Conservation (phyloP, 1,140 invertebrate genomes). For the Aphelinus atriplicis region DNA sequence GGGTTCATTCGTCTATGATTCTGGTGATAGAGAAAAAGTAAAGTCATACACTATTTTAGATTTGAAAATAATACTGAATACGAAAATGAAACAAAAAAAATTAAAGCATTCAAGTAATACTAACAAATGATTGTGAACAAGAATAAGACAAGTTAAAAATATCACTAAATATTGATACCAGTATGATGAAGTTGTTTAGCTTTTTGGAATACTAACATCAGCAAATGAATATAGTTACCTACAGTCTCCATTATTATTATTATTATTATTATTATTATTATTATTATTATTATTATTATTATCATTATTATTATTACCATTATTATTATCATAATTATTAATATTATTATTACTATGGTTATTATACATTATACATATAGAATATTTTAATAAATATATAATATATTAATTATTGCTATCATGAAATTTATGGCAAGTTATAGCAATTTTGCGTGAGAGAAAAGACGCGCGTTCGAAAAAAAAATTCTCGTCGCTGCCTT, state of each 20-base stretch:
- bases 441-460: conserved; percentile 51
- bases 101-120: neutral
- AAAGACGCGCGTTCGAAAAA: conserved; percentile 28
- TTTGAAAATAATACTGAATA: conserved; percentile 8
- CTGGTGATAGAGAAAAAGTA: neutral
- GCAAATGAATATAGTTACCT: conserved; percentile 46
- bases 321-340: no score
- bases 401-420: conserved; percentile 43
- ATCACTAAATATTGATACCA: conserved; percentile 3
- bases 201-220: conserved; percentile 46
- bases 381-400: conserved; percentile 51
- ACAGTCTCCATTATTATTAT: conserved; percentile 42
- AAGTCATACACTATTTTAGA: conserved; percentile 14
- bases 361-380: conserved; percentile 52
- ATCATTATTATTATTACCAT: conserved; percentile 42
- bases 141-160: conserved; percentile 9
- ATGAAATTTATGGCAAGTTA: conserved; percentile 63
- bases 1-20: neutral
- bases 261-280: conserved; percentile 36
- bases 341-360: conserved; percentile 46
- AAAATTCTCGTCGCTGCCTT: conserved; percentile 37
- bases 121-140: neutral
- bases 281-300: conserved; percentile 49
- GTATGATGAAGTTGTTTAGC: conserved; percentile 29
- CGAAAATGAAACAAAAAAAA: neutral